phyloP scores from a whole-genome alignment of 2,113 vertebrate genomes.

The zebrafish (Danio rerio) region GRCz12tu NC_133181.1:48909001-48909500 shows the following conservation, averaged over 20 bases:
- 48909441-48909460: no score
- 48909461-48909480: no score
- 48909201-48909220: slow-evolving; percentile 28
- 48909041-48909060: slow-evolving; percentile 77
- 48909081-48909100: slow-evolving; percentile 75
- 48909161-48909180: slow-evolving; percentile 6
- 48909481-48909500: no score
- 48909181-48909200: slow-evolving; percentile 53
- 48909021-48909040: slow-evolving; percentile 71
- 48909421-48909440: no score
- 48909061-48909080: slow-evolving; percentile 67
- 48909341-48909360: no score
- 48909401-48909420: no score
- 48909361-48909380: no score
- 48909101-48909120: slow-evolving; percentile 77
- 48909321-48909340: no score
- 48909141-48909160: slow-evolving; percentile 32
- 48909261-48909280: background rate
- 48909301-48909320: no score
- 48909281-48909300: no score
- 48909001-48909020: slow-evolving; percentile 12
- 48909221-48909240: slow-evolving; percentile 22
- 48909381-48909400: no score
- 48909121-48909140: slow-evolving; percentile 66
- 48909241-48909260: slow-evolving; percentile 11